A percentile compares a stretch with the other conserved stretches of the same genome.
phyloP scores from a whole-genome alignment of 2,797 vertebrate genomes.

The Sarcophilus harrisii region DNA sequence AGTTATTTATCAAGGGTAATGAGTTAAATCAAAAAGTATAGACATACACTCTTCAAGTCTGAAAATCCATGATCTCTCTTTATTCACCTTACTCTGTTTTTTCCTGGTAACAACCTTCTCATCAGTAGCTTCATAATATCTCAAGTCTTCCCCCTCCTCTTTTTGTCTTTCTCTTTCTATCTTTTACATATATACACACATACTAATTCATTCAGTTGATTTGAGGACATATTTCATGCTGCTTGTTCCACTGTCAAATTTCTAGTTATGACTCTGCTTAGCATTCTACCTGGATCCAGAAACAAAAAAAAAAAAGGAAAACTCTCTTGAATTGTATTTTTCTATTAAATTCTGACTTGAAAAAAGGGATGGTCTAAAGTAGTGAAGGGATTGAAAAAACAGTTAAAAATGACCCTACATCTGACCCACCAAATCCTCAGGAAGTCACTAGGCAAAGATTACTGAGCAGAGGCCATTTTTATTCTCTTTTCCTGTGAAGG shows the following conservation, averaged over 20 bases:
- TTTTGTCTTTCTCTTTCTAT: background rate
- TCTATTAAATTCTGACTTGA: background rate
- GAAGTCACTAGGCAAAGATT: background rate
- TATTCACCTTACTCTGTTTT: background rate
- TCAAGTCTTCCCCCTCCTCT: background rate
- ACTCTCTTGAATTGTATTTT: background rate
- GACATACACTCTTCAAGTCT: background rate
- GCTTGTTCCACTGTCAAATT: background rate
- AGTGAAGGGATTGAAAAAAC: background rate
- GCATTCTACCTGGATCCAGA: conserved; percentile 3
- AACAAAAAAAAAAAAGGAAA: conserved; percentile 2
- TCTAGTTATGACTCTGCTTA: background rate
- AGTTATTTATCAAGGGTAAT: background rate
- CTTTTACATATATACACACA: background rate
- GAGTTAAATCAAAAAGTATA: background rate
- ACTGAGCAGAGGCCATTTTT: background rate
- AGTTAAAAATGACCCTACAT: background rate
- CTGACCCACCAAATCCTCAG: background rate
- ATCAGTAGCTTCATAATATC: background rate
- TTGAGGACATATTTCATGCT: background rate
- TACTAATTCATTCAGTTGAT: background rate
- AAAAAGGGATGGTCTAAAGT: background rate
- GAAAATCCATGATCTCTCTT: background rate
- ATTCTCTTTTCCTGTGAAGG: background rate
- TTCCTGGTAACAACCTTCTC: background rate